Evolutionary conservation across 2,797 vertebrate genomes (phyloP).

Genomic region (Eulemur mongoz): DNA sequence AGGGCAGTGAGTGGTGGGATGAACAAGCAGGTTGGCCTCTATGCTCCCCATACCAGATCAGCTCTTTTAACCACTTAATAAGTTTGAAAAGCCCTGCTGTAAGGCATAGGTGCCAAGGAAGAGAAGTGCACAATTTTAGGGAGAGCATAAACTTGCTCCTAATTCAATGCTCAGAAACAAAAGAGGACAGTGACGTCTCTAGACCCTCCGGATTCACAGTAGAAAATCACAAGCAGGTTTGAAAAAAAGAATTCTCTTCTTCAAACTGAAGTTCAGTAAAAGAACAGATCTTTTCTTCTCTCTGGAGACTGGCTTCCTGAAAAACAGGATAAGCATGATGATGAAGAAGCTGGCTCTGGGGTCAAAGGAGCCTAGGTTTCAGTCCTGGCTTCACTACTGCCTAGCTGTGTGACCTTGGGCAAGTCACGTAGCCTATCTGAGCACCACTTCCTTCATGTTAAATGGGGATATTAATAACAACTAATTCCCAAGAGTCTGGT

Average conservation of each 20-base stretch:
- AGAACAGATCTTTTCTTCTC: slow-evolving; percentile 89
- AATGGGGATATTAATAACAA: background rate
- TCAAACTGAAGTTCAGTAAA: slow-evolving; percentile 70
- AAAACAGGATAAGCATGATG: slow-evolving; percentile 76
- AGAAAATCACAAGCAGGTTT: slow-evolving; percentile 61
- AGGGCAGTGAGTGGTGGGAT: background rate
- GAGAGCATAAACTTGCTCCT: background rate
- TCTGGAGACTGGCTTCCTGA: slow-evolving; percentile 86
- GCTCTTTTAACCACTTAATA: background rate
- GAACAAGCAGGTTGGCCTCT: background rate
- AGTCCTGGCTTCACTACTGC: background rate
- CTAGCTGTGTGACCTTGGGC: background rate
- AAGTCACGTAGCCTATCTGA: background rate
- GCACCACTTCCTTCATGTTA: background rate
- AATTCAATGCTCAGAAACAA: slow-evolving; percentile 10
- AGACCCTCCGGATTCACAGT: slow-evolving; percentile 73
- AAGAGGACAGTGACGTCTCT: background rate
- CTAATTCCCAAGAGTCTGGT: background rate
- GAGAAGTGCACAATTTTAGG: background rate
- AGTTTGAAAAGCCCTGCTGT: background rate
- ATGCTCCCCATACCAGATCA: background rate
- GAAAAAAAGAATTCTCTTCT: slow-evolving; percentile 58
- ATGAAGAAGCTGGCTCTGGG: background rate
- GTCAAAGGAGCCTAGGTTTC: background rate
- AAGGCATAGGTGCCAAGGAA: background rate